These are phyloP conservation scores for Platycheirus rosarum DNA, from an alignment of 2,888 invertebrate genomes.

Conservation along the genomic window DNA sequence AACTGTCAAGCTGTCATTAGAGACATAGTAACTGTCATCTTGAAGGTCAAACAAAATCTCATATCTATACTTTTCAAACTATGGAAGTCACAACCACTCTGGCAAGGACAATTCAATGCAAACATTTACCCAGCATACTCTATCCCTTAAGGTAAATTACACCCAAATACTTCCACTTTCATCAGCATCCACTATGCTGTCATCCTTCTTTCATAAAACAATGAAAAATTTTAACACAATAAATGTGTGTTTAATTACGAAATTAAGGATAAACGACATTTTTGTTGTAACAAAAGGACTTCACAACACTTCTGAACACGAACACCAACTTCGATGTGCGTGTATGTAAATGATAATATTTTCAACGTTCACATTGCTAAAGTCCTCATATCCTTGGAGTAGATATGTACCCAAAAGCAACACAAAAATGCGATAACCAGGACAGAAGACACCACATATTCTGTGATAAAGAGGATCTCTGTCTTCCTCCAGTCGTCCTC, in stretches of 20 bases:
- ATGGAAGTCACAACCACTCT: no score
- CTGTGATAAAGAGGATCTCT: constrained; percentile 34
- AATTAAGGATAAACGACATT: constrained; percentile 65
- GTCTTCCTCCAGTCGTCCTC: constrained; percentile 9
- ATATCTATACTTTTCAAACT: no score
- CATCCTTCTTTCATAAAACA: constrained; percentile 32
- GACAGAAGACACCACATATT: constrained; percentile 21
- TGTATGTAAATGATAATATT: constrained; percentile 62
- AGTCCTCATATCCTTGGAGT: constrained; percentile 20
- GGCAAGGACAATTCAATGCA: constrained; percentile 29
- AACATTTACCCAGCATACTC: constrained; percentile 24
- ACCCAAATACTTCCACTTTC: constrained; percentile 40
- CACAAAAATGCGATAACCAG: background rate
- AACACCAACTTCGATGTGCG: constrained; percentile 25
- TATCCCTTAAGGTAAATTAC: constrained; percentile 41
- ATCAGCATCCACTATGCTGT: constrained; percentile 14
- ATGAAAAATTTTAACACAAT: constrained; percentile 54
- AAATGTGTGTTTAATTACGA: constrained; percentile 67
- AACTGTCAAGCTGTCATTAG: no score
- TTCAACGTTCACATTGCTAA: constrained; percentile 30
- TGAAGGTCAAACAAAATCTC: no score
- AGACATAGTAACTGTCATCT: no score
- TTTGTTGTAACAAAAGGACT: constrained; percentile 29
- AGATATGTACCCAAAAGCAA: background rate
- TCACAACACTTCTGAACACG: background rate